Evolutionary conservation across 2,888 invertebrate genomes (phyloP), one percentile per base, ranked within the genome.

Genomic region (Drosophila melanosoma): DNA sequence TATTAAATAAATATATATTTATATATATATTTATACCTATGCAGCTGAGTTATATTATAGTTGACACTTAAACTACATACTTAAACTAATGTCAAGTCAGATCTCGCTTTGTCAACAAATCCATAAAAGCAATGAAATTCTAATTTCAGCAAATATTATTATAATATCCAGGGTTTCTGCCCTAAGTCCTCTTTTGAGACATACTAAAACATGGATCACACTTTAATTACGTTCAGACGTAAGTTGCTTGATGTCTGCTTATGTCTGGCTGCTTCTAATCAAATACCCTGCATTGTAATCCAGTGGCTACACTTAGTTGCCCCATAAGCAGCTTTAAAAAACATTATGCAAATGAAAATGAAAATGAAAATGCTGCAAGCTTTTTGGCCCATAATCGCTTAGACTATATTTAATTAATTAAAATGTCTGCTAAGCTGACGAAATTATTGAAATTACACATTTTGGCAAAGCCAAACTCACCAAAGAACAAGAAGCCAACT

Each of bases 261-360:
- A 15, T 3, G 20, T 8, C 15, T 45, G 15, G 4, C 4, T 38
- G 64, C 20, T 38, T 54, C 64, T 79, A 63, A 26, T 32, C 48
- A 58, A 61, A 45, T 69, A 69, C 2, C 10, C 82, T 32, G 76
- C 69, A 72, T 36, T 74, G 74, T 76, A 36, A 40, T 10, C 59
- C 33, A 61, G 51, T 42, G 63, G 23, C 65, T 63, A 69, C 54
- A 71, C 57, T 63, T 64, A 62, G 56, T 60, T 61, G 73, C 61
- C 58, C 40, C 11, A 54, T 84, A 87, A 89, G 87, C 89, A 42
- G 85, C 89, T 87, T 87, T 81, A 51, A 76, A 76, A 74, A 73
- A 79, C 89, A 87, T 87, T 89, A 84, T 56, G 72, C 74, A 86
- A 87, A 84, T 84, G 84, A 89, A 86, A 83, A 75, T 79, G 68